phyloP scores from a whole-genome alignment of 2,113 vertebrate species.

The Sciurus niger region DNA sequence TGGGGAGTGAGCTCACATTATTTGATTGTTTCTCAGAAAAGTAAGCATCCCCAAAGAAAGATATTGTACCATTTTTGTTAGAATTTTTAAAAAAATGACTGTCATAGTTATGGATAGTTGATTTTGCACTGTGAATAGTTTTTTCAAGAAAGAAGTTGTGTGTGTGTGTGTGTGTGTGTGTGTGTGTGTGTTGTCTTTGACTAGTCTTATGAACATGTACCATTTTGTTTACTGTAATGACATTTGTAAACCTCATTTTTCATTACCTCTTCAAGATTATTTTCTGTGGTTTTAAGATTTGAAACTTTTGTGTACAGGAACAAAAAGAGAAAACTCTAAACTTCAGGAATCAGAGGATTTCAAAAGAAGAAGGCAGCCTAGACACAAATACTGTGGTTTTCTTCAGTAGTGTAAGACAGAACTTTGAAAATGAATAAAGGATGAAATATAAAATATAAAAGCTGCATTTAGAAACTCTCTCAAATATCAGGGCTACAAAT shows the following conservation, averaged over 20 bases:
- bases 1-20: not conserved
- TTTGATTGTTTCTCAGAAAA: not conserved
- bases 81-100: slow-evolving; percentile 34
- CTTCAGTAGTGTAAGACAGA: slow-evolving; percentile 55
- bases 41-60: not conserved
- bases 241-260: slow-evolving; percentile 29
- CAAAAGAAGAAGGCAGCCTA: not conserved
- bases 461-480: slow-evolving; percentile 53
- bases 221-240: not conserved
- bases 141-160: not conserved
- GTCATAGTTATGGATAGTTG: not conserved
- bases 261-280: not conserved
- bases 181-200: not conserved
- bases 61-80: not conserved
- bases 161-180: not conserved
- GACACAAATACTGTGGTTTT: not conserved
- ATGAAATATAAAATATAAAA: slow-evolving; percentile 69
- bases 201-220: not conserved
- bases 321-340: not conserved
- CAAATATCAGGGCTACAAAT: slow-evolving; percentile 63
- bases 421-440: slow-evolving; percentile 63
- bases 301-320: not conserved
- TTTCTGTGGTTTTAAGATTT: not conserved
- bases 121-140: not conserved
- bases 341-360: slow-evolving; percentile 13